Evolutionary conservation across 2,113 vertebrate species (phyloP).

Genomic region (Passer domesticus): DNA sequence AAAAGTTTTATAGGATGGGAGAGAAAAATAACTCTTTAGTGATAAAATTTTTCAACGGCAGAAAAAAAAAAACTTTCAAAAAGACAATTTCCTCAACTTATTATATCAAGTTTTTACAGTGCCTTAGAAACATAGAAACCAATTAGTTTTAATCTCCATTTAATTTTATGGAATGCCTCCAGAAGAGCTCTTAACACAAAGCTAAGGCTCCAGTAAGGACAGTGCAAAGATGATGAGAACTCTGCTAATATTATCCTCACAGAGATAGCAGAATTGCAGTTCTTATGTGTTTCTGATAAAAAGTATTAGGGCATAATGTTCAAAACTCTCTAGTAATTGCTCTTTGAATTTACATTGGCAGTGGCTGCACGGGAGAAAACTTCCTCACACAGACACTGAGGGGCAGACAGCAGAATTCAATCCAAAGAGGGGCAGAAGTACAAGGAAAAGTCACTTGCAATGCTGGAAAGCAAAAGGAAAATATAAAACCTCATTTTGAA

Average conservation of each 20-base stretch:
- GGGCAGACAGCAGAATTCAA: not conserved
- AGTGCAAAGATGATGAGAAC: not conserved
- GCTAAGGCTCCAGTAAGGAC: not conserved
- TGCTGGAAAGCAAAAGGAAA: not conserved
- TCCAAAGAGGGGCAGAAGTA: not conserved
- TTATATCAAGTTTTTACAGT: not conserved
- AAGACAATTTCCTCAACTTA: not conserved
- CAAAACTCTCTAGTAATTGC: not conserved
- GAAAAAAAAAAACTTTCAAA: not conserved
- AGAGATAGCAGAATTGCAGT: not conserved
- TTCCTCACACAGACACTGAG: not conserved
- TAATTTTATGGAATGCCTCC: not conserved
- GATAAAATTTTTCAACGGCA: not conserved
- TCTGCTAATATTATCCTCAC: not conserved
- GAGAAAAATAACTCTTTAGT: not conserved
- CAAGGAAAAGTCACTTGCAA: not conserved
- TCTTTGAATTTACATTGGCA: not conserved
- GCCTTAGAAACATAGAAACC: not conserved
- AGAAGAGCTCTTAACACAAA: not conserved
- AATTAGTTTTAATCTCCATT: slow-evolving; percentile 12
- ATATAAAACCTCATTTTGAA: not conserved
- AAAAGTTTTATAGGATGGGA: not conserved
- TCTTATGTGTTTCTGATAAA: not conserved
- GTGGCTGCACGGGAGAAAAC: not conserved
- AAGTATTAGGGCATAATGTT: not conserved